Percentiles rank a stretch among this genome's conserved stretches.
phyloP scores from a whole-genome alignment of 2,797 vertebrate species.

The Loriculus beryllinus region DNA sequence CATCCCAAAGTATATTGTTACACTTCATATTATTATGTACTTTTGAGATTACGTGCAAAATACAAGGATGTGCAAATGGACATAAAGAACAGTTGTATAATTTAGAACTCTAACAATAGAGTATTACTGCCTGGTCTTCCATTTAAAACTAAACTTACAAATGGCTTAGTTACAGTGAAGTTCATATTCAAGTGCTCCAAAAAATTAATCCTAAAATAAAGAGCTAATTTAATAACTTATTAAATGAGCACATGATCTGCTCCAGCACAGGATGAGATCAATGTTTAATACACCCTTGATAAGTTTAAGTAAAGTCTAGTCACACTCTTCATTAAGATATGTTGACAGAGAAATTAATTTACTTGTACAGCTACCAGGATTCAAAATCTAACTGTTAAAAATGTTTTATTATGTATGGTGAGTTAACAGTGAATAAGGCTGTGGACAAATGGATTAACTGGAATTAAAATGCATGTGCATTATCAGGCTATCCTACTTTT shows the following conservation, averaged over 20 bases:
- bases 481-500: background rate
- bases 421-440: constrained; percentile 7
- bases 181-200: background rate
- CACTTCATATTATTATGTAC: background rate
- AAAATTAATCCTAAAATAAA: constrained; percentile 43
- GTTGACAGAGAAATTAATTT: constrained; percentile 37
- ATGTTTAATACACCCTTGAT: constrained; percentile 14
- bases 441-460: constrained; percentile 29
- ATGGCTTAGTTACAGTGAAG: background rate
- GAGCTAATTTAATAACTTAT: constrained; percentile 3
- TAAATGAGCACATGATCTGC: background rate
- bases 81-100: background rate
- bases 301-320: constrained; percentile 48
- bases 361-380: constrained; percentile 1
- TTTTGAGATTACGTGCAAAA: background rate
- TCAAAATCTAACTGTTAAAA: constrained; percentile 28
- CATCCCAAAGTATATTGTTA: background rate
- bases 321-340: constrained; percentile 33
- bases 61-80: background rate
- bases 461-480: constrained; percentile 23
- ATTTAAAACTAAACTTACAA: background rate
- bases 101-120: background rate
- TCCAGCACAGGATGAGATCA: background rate
- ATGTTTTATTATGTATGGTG: background rate
- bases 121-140: background rate